Percentiles rank a stretch among this genome's conserved stretches.
Evolutionary conservation across 2,797 vertebrate species (phyloP).

Genomic region (Sebastes diploproa): DNA sequence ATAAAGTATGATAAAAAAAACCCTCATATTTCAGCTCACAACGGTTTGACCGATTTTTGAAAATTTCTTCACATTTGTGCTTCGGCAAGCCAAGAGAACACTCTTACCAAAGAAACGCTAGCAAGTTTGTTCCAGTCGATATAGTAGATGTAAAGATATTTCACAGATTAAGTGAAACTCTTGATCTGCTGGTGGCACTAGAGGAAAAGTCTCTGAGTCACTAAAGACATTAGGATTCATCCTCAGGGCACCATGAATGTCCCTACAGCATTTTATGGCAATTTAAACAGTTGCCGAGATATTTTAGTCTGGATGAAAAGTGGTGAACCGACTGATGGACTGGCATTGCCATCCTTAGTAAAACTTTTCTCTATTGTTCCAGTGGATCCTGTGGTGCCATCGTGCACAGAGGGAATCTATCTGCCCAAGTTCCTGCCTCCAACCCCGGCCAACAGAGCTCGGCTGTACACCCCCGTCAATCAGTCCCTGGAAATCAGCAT

Average conservation of each 20-base stretch:
- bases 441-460: constrained; percentile 34
- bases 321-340: neutral
- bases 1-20: no score
- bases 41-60: no score
- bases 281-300: neutral
- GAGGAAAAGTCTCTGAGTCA: neutral
- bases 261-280: neutral
- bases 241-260: neutral
- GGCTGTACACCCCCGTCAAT: neutral
- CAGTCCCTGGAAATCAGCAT: constrained; percentile 35
- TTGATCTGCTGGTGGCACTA: no score
- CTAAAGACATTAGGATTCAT: neutral
- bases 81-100: no score
- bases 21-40: no score
- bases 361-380: neutral
- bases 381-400: constrained; percentile 21
- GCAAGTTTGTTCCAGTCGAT: neutral
- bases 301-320: neutral
- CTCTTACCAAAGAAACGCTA: no score
- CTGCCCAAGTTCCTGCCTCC: constrained; percentile 53
- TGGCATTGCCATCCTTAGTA: neutral
- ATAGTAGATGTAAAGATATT: neutral
- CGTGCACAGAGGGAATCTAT: constrained; percentile 48
- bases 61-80: no score
- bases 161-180: neutral